Percentiles rank a stretch among this genome's conserved stretches.
These are phyloP conservation scores for Chloroceryle amazona DNA, from an alignment of 2,797 vertebrate genomes.

Conservation along the genomic window DNA sequence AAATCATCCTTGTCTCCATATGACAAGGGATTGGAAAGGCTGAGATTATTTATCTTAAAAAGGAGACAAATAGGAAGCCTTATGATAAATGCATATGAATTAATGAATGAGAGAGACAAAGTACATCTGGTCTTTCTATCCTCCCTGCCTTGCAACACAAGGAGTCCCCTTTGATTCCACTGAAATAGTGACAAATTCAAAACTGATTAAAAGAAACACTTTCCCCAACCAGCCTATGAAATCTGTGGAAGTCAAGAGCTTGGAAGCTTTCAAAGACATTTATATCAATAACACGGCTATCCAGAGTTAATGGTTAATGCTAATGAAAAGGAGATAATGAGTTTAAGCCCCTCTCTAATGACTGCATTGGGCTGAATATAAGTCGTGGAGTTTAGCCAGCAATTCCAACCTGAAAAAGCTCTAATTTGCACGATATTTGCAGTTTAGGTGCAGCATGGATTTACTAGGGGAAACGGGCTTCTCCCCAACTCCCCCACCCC, in stretches of 20 bases:
- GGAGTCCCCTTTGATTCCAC: constrained; percentile 44
- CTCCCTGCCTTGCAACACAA: constrained; percentile 44
- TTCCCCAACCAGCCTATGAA: constrained; percentile 14
- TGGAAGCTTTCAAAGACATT: constrained; percentile 56
- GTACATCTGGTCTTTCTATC: constrained; percentile 38
- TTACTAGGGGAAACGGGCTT: not conserved
- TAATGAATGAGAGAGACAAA: constrained; percentile 66
- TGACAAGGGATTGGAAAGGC: constrained; percentile 60
- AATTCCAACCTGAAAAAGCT: not conserved
- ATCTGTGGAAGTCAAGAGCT: constrained; percentile 16
- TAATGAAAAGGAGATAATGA: constrained; percentile 69
- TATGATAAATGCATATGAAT: constrained; percentile 55
- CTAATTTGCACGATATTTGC: not conserved
- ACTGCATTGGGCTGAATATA: constrained; percentile 30
- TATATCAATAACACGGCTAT: constrained; percentile 57
- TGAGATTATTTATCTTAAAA: constrained; percentile 67
- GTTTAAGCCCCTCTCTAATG: constrained; percentile 59
- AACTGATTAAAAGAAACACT: constrained; percentile 58
- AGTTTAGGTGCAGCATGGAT: not conserved
- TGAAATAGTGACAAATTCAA: constrained; percentile 62
- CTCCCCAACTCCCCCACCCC: not conserved
- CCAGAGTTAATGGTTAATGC: constrained; percentile 55
- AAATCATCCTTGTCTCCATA: constrained; percentile 49
- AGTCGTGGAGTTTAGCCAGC: constrained; percentile 15
- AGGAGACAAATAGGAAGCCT: constrained; percentile 61